Conservation (phyloP, 2,797 vertebrate genomes). For the Pempheris klunzingeri region DNA sequence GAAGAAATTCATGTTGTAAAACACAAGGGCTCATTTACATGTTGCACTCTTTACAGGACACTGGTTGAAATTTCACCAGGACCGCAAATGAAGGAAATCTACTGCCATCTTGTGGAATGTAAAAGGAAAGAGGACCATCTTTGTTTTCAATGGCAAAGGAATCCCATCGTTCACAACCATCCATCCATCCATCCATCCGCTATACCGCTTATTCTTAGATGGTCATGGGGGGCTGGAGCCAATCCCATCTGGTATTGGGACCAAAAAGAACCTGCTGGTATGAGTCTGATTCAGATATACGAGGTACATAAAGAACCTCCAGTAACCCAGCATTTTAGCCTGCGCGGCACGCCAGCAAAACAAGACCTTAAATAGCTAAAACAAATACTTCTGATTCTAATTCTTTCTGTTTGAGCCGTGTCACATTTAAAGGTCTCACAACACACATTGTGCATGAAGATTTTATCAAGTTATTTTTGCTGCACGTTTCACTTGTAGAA, state of each 20-base stretch:
- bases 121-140: neutral
- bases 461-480: slow-evolving; percentile 19
- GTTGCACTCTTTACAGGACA: slow-evolving; percentile 3
- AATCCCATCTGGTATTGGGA: no score
- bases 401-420: neutral
- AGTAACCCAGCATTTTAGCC: neutral
- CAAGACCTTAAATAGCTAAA: neutral
- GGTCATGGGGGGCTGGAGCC: neutral
- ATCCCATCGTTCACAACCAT: no score
- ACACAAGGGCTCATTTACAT: slow-evolving; percentile 36
- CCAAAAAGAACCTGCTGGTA: slow-evolving; percentile 11
- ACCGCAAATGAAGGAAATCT: slow-evolving; percentile 63
- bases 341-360: neutral
- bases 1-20: slow-evolving; percentile 2
- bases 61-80: neutral
- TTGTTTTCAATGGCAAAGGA: slow-evolving; percentile 1
- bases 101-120: slow-evolving; percentile 79
- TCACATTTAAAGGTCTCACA: slow-evolving; percentile 2
- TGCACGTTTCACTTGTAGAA: slow-evolving; percentile 24
- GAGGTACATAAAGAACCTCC: neutral
- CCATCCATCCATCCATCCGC: no score
- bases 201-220: no score
- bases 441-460: neutral
- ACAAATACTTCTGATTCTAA: neutral
- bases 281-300: neutral